A percentile compares a stretch with the other conserved stretches of the same genome.
phyloP scores from a whole-genome alignment of 1,140 invertebrate species.

The Neuroterus valhalla region DNA sequence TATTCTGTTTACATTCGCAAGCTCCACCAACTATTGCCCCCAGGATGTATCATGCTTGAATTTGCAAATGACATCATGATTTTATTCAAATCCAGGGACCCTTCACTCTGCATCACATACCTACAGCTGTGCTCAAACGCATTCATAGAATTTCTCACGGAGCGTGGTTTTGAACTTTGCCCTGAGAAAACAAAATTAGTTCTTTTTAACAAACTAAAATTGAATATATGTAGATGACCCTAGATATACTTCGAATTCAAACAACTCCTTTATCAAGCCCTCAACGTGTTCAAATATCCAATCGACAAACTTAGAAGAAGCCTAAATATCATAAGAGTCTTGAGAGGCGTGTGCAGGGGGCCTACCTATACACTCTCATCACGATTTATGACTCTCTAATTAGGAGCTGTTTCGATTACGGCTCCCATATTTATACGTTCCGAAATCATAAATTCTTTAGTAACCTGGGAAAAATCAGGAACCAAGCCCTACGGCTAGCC shows the following conservation, averaged over 20 bases:
- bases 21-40: slow-evolving; percentile 32
- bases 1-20: no score
- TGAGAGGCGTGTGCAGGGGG: slow-evolving; percentile 47
- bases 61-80: neutral
- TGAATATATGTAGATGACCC: neutral
- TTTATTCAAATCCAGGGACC: neutral
- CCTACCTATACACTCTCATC: slow-evolving; percentile 37
- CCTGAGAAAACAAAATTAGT: neutral
- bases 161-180: neutral
- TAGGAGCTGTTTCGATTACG: no score
- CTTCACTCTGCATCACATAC: neutral
- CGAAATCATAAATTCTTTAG: no score
- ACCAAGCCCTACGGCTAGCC: no score
- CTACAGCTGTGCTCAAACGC: neutral
- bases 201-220: neutral
- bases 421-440: no score
- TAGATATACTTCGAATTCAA: slow-evolving; percentile 38
- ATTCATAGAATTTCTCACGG: neutral
- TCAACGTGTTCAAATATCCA: slow-evolving; percentile 32
- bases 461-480: no score
- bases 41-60: neutral
- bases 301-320: slow-evolving; percentile 32
- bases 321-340: slow-evolving; percentile 40
- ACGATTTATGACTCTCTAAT: no score
- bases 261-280: neutral